Percentiles rank a stretch among this genome's conserved stretches.
phyloP scores from a whole-genome alignment of 2,888 invertebrate genomes.

The Odiellus spinosus region DNA sequence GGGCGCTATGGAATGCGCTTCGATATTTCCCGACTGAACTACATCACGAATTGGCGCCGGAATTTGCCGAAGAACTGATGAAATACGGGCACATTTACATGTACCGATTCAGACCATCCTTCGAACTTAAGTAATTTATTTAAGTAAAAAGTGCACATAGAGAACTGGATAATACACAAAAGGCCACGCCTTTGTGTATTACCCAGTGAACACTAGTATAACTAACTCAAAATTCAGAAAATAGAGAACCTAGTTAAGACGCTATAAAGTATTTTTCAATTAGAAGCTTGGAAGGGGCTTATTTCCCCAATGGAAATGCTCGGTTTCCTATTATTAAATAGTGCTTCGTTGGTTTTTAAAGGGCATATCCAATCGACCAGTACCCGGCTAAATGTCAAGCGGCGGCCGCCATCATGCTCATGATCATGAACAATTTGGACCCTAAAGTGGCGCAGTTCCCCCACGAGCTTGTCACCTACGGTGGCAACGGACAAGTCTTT shows the following conservation, averaged over 20 bases:
- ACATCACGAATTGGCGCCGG: slow-evolving; percentile 35
- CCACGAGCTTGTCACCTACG: slow-evolving; percentile 44
- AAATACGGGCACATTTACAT: slow-evolving; percentile 45
- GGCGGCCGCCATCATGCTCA: slow-evolving; percentile 41
- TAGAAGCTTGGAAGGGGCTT: no score
- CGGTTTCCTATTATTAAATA: no score
- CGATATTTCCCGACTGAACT: slow-evolving; percentile 39
- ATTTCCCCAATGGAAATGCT: no score
- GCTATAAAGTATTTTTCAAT: no score
- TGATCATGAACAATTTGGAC: slow-evolving; percentile 47
- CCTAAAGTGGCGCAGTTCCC: slow-evolving; percentile 44
- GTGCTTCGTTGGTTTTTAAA: no score
- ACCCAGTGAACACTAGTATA: no score
- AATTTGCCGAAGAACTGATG: slow-evolving; percentile 39
- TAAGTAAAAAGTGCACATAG: no score
- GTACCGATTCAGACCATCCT: slow-evolving; percentile 36
- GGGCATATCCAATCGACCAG: slow-evolving; percentile 37
- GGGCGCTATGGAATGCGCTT: slow-evolving; percentile 40
- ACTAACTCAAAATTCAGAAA: no score
- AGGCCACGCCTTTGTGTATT: no score
- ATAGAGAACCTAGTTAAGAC: no score
- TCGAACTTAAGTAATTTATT: slow-evolving; percentile 30
- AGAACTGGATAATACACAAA: no score
- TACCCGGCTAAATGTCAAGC: slow-evolving; percentile 34
- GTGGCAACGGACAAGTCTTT: slow-evolving; percentile 46